Evolutionary conservation across 2,888 invertebrate species (phyloP), one percentile per base, ranked within the genome.

Genomic region (Cheiracanthium punctorium): DNA sequence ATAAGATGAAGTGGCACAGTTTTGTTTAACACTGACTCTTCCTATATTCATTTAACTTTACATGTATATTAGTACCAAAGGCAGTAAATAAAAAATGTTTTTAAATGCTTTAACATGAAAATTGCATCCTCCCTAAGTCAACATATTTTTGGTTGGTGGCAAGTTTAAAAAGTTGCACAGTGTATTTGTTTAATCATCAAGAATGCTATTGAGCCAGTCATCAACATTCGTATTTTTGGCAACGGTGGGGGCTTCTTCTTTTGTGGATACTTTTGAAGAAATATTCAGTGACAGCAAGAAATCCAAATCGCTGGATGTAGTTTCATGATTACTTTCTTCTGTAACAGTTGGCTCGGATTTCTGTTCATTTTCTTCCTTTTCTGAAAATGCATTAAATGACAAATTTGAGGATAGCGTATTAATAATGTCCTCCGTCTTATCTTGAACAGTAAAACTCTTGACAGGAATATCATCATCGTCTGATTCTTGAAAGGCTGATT

Each of bases 161-260:
- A n/a, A n/a, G n/a, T n/a, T n/a, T n/a, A n/a, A n/a, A n/a, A n/a
- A n/a, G n/a, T n/a, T n/a, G n/a, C n/a, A n/a, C n/a, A n/a, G n/a
- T n/a, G n/a, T 43, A n/a, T 75, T 58, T 5, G 7, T 7, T 24
- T 41, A 84, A 70, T 84, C 84, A 79, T 84, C 79, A 28, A 84
- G 74, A 70, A 84, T 73, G 24, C 84, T 84, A 30, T 79, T 84
- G 2, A 84, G 30, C 84, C 84, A 84, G 37, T 84, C 84, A 79
- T 84, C 84, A 30, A 84, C 84, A 84, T 79, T 84, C 4, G 84
- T 79, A 20, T 69, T 79, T 30, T 84, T 79, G 14, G 72, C 17
- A 0, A n/a, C 37, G 0, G 7, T 33, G 4, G 30, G 17, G 10
- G 58, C 74, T 58, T 79, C 79, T 64, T 84, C 69, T n/a, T 79